Conservation (phyloP, 2,888 invertebrate genomes). For the Capitulum mitella region DNA sequence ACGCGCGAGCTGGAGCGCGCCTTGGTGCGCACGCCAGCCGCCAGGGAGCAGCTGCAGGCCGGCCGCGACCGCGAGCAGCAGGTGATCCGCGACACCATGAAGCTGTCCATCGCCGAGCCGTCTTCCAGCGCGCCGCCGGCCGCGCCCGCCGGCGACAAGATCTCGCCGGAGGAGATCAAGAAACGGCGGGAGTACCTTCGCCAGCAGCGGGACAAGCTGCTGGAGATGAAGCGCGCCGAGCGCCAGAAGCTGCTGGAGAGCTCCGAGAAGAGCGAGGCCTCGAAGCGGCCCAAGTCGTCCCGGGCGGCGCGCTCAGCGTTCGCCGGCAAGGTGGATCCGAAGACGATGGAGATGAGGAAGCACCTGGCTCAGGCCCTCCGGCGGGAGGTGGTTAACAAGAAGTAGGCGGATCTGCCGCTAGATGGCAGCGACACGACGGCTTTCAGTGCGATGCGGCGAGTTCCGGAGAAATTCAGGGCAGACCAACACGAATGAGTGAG, state of each 20-base stretch:
- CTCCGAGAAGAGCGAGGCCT: slow-evolving; percentile 46
- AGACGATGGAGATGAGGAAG: slow-evolving; percentile 19
- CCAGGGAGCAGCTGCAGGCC: slow-evolving; percentile 41
- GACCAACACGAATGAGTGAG: too few species aligned
- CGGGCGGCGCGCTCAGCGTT: slow-evolving; percentile 54
- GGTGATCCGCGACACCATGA: slow-evolving; percentile 42
- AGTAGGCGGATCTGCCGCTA: too few species aligned
- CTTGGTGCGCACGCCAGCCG: slow-evolving; percentile 41
- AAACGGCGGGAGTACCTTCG: slow-evolving; percentile 76
- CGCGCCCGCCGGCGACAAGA: slow-evolving; percentile 12
- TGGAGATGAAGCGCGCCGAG: slow-evolving; percentile 80
- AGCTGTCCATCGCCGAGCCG: slow-evolving; percentile 35
- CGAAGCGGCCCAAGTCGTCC: slow-evolving; percentile 60
- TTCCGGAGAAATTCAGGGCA: too few species aligned
- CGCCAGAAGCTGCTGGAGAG: slow-evolving; percentile 66
- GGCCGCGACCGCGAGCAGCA: slow-evolving; percentile 44
- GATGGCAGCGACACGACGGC: too few species aligned
- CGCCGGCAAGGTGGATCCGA: not conserved
- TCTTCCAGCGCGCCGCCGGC: too few species aligned
- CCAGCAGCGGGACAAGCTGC: slow-evolving; percentile 80
- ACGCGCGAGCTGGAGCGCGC: slow-evolving; percentile 38
- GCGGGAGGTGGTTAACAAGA: not conserved
- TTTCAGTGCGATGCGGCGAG: too few species aligned
- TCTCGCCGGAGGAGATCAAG: slow-evolving; percentile 55
- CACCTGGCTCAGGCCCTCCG: slow-evolving; percentile 5